Percentiles rank a stretch among this genome's conserved stretches.
Evolutionary conservation across 1,140 invertebrate genomes (phyloP).

Genomic region (Zophobas morio): DNA sequence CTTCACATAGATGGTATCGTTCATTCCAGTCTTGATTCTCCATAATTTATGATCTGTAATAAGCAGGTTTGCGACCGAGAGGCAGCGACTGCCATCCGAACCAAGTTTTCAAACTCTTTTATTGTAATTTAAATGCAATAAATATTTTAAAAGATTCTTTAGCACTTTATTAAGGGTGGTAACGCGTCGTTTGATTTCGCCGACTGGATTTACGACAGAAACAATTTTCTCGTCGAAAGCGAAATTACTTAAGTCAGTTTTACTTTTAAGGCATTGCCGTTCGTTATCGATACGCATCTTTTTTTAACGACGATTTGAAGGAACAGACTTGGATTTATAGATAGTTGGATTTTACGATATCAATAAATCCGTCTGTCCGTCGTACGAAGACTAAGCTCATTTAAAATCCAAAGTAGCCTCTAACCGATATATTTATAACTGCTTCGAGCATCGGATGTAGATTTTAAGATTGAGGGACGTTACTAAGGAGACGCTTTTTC

Average conservation of each 20-base stretch:
- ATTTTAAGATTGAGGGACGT: slow-evolving; percentile 17
- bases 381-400: slow-evolving; percentile 26
- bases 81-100: slow-evolving; percentile 10
- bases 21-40: slow-evolving; percentile 2
- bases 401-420: slow-evolving; percentile 13
- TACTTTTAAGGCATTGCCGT: slow-evolving; percentile 23
- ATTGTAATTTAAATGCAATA: slow-evolving; percentile 41
- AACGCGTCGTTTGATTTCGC: slow-evolving; percentile 4
- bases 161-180: slow-evolving; percentile 33
- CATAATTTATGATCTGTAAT: slow-evolving; percentile 33
- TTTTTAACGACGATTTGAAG: slow-evolving; percentile 23
- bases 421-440: slow-evolving; percentile 7
- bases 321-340: slow-evolving; percentile 33
- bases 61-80: slow-evolving; percentile 25
- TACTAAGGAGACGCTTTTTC: slow-evolving; percentile 16
- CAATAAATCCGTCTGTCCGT: slow-evolving; percentile 15
- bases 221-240: slow-evolving; percentile 6
- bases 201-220: slow-evolving; percentile 29
- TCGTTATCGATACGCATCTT: background rate
- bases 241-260: slow-evolving; percentile 9
- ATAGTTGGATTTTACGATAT: slow-evolving; percentile 34
- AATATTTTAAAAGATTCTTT: slow-evolving; percentile 32
- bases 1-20: slow-evolving; percentile 6
- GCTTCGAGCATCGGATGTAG: background rate
- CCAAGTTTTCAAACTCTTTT: slow-evolving; percentile 31